Conservation (phyloP, 92 coral and sea anemone species). For the Porites cylindrica region DNA sequence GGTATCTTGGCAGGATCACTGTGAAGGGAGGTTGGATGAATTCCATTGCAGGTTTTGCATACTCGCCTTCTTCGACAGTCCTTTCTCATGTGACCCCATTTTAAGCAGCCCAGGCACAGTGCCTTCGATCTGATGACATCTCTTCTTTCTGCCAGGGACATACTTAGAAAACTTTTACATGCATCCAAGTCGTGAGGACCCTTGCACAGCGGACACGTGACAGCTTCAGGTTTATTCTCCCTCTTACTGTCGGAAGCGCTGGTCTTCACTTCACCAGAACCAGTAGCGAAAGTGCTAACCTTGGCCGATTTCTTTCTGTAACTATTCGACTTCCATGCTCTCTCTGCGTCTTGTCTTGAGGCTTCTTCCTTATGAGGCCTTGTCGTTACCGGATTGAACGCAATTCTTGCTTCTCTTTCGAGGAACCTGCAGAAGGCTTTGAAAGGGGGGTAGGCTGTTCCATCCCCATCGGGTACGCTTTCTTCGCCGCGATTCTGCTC, state of each 20-base stretch:
- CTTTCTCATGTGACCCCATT: constrained; percentile 53
- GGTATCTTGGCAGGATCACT: background rate
- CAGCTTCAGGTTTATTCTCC: constrained; percentile 16
- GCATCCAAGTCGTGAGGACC: constrained; percentile 51
- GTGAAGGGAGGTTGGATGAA: constrained; percentile 58
- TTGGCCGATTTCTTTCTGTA: background rate
- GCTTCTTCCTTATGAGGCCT: constrained; percentile 19
- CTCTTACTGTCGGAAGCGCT: constrained; percentile 8
- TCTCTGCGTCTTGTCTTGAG: background rate
- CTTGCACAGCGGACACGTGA: constrained; percentile 34
- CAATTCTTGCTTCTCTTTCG: constrained; percentile 61
- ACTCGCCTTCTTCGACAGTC: constrained; percentile 29
- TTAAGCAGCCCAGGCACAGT: constrained; percentile 51
- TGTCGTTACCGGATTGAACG: constrained; percentile 61
- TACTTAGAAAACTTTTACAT: constrained; percentile 41
- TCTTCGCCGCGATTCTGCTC: background rate
- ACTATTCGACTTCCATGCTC: background rate
- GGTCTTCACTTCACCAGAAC: constrained; percentile 15
- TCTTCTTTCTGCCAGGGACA: constrained; percentile 45
- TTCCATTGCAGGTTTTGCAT: constrained; percentile 43
- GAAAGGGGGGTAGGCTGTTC: constrained; percentile 44
- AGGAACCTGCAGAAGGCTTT: constrained; percentile 59
- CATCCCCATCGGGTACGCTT: background rate
- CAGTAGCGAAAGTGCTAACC: constrained; percentile 22
- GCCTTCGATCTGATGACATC: constrained; percentile 31